Evolutionary conservation across 2,113 vertebrate species (phyloP).

Genomic region (Acinonyx jubatus): DNA sequence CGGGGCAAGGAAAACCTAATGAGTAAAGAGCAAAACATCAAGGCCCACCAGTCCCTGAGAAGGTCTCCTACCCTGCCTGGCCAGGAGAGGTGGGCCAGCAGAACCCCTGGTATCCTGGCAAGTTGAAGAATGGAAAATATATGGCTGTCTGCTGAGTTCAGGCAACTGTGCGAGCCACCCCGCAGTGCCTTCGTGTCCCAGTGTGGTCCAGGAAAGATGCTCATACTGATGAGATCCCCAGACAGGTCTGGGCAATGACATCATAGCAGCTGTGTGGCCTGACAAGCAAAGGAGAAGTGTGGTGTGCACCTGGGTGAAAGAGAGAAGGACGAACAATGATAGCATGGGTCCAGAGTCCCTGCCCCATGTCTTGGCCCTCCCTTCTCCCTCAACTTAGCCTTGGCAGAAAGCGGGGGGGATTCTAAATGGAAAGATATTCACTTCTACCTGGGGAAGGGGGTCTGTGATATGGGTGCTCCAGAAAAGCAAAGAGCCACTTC

Average conservation of each 20-base stretch:
- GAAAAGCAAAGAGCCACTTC: background rate
- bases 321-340: conserved; percentile 23
- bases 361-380: too few relatives aligned
- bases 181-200: background rate
- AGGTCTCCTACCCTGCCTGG: background rate
- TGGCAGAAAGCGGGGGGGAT: background rate
- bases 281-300: conserved; percentile 57
- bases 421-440: background rate
- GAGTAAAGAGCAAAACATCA: background rate
- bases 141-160: background rate
- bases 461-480: background rate
- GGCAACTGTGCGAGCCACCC: rapidly evolving
- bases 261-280: rapidly evolving
- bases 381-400: background rate
- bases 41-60: background rate
- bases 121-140: background rate
- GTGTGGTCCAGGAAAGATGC: background rate
- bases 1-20: background rate
- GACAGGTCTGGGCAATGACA: background rate
- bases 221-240: background rate
- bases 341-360: background rate
- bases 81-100: background rate
- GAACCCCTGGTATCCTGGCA: background rate
- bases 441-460: background rate
- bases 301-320: background rate